Conservation (phyloP, 2,888 invertebrate genomes). For the Philonicus albiceps region DNA sequence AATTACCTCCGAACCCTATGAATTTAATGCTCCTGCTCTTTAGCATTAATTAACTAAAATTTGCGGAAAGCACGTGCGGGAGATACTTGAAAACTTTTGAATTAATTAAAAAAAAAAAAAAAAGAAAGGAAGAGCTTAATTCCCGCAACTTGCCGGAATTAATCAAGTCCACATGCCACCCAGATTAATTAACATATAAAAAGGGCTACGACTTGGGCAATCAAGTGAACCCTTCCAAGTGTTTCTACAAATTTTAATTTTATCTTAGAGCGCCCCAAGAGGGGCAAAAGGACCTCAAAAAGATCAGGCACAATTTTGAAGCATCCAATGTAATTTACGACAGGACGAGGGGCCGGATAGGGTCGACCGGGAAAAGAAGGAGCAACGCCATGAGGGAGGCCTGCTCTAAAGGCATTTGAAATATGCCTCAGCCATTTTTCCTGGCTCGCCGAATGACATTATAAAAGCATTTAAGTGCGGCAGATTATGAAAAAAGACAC, state of each 20-base stretch:
- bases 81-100: neutral
- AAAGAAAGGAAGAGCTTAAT: neutral
- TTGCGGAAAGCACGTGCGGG: neutral
- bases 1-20: neutral
- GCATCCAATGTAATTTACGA: neutral
- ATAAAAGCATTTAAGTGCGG: neutral
- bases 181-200: conserved; percentile 24
- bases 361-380: neutral
- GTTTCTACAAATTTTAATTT: conserved; percentile 18
- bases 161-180: conserved; percentile 1
- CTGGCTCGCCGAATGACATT: neutral
- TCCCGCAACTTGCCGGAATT: neutral
- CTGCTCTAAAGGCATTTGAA: conserved; percentile 1
- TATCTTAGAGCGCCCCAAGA: neutral
- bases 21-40: neutral
- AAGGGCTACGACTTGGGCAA: neutral
- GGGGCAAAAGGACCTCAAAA: neutral
- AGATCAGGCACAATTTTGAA: neutral
- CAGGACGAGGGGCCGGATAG: neutral
- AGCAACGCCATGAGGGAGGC: neutral
- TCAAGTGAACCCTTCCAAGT: conserved; percentile 23
- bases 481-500: neutral
- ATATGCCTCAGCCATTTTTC: conserved; percentile 8
- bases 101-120: neutral
- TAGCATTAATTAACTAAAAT: neutral